phyloP scores from a whole-genome alignment of 1,140 invertebrate genomes.

The Diorhabda carinulata region DNA sequence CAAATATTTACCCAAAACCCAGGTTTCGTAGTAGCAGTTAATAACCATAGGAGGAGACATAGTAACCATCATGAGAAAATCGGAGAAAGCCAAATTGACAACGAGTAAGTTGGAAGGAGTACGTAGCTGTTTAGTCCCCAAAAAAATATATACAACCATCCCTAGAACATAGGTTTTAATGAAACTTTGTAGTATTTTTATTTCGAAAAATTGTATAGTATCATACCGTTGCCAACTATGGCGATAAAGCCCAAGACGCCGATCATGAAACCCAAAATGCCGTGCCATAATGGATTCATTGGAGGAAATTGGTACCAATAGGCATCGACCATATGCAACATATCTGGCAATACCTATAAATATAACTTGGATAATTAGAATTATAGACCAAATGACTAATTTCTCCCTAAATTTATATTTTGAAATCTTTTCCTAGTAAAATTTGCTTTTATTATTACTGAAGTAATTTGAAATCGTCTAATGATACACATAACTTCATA shows the following conservation, averaged over 20 bases:
- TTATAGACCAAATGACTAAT: no score
- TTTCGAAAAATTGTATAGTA: neutral
- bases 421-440: no score
- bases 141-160: slow-evolving; percentile 83
- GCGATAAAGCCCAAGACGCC: slow-evolving; percentile 66
- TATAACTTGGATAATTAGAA: neutral
- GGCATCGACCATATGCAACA: slow-evolving; percentile 66
- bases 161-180: neutral
- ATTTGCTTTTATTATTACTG: no score
- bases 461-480: no score
- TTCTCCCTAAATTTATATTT: no score
- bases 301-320: slow-evolving; percentile 75
- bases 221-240: slow-evolving; percentile 68
- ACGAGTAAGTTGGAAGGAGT: slow-evolving; percentile 82
- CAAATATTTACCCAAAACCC: slow-evolving; percentile 64
- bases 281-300: slow-evolving; percentile 75
- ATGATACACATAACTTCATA: no score
- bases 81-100: slow-evolving; percentile 81
- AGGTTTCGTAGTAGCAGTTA: slow-evolving; percentile 83
- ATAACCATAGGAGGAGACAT: slow-evolving; percentile 83
- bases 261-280: slow-evolving; percentile 71
- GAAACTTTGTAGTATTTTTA: no score
- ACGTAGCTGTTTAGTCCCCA: slow-evolving; percentile 67
- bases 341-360: slow-evolving; percentile 59
- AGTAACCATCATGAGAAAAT: slow-evolving; percentile 81